Percentiles rank a stretch among this genome's conserved stretches.
Conservation (phyloP, 2,888 invertebrate species). For the Conomelus anceps region DNA sequence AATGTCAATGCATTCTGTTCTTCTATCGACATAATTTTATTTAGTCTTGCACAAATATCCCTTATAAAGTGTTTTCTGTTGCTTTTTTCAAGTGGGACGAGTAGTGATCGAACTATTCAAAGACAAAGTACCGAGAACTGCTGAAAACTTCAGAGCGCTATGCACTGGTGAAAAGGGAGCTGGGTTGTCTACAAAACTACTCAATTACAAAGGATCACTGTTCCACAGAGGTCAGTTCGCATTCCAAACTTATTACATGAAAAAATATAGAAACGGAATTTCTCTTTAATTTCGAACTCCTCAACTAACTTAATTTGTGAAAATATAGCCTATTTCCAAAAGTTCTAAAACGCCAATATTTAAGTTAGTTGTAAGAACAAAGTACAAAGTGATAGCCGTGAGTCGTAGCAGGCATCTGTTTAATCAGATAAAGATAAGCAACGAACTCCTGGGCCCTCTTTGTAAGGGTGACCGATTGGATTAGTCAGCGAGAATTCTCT, state of each 20-base stretch:
- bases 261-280: too few relatives aligned
- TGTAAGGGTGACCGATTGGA: too few relatives aligned
- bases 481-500: too few relatives aligned
- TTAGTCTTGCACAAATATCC: not conserved
- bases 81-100: slow-evolving; percentile 56
- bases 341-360: too few relatives aligned
- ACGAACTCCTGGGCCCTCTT: too few relatives aligned
- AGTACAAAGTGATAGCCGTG: too few relatives aligned
- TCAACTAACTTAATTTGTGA: too few relatives aligned
- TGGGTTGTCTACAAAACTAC: slow-evolving; percentile 59
- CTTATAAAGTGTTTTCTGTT: not conserved
- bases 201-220: slow-evolving; percentile 75
- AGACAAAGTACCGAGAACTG: slow-evolving; percentile 77
- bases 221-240: slow-evolving; percentile 68
- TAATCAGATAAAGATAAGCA: too few relatives aligned
- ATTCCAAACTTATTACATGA: slow-evolving; percentile 8
- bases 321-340: too few relatives aligned
- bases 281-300: too few relatives aligned
- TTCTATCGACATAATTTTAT: not conserved
- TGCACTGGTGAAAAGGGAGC: slow-evolving; percentile 87
- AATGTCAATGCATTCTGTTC: not conserved
- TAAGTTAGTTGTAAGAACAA: too few relatives aligned
- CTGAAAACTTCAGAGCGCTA: slow-evolving; percentile 83
- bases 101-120: slow-evolving; percentile 79
- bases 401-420: too few relatives aligned